Evolutionary conservation across 2,888 invertebrate genomes (phyloP).

Genomic region (Caenorhabditis sp.): DNA sequence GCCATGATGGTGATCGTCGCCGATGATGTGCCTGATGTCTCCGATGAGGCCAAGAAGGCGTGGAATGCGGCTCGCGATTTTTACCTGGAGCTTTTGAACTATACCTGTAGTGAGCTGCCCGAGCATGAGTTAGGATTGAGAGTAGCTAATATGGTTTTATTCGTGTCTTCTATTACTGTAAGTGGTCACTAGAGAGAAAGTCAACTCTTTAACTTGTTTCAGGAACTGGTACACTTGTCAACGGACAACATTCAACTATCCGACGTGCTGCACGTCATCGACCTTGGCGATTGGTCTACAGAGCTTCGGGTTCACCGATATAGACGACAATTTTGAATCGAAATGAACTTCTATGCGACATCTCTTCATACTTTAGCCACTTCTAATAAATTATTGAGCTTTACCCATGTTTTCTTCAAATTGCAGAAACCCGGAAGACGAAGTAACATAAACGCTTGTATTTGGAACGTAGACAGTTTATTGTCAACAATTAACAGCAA

Average conservation of each 20-base stretch:
- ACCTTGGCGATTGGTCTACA: slow-evolving; percentile 62
- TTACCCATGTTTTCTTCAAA: slow-evolving; percentile 3
- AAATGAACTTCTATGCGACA: not conserved
- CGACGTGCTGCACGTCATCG: slow-evolving; percentile 67
- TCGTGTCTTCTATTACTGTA: slow-evolving; percentile 67
- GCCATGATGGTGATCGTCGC: slow-evolving; percentile 66
- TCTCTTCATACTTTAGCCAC: not conserved
- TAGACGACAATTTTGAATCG: slow-evolving; percentile 59
- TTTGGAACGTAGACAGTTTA: slow-evolving; percentile 61
- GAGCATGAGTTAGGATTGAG: slow-evolving; percentile 51
- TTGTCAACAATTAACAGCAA: slow-evolving; percentile 73
- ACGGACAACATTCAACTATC: slow-evolving; percentile 67
- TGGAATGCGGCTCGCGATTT: slow-evolving; percentile 55
- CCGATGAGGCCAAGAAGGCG: slow-evolving; percentile 36
- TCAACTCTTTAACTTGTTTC: slow-evolving; percentile 9
- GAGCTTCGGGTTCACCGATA: slow-evolving; percentile 59
- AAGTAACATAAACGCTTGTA: slow-evolving; percentile 8
- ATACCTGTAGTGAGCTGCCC: slow-evolving; percentile 14
- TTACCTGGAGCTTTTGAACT: slow-evolving; percentile 49
- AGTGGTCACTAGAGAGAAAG: not conserved
- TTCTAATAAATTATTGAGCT: slow-evolving; percentile 58
- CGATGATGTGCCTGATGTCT: slow-evolving; percentile 59
- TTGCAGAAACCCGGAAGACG: not conserved
- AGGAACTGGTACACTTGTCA: slow-evolving; percentile 66
- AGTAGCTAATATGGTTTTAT: slow-evolving; percentile 52